Conservation (phyloP, 2,113 vertebrate genomes). For the Ceuthmochares aereus region DNA sequence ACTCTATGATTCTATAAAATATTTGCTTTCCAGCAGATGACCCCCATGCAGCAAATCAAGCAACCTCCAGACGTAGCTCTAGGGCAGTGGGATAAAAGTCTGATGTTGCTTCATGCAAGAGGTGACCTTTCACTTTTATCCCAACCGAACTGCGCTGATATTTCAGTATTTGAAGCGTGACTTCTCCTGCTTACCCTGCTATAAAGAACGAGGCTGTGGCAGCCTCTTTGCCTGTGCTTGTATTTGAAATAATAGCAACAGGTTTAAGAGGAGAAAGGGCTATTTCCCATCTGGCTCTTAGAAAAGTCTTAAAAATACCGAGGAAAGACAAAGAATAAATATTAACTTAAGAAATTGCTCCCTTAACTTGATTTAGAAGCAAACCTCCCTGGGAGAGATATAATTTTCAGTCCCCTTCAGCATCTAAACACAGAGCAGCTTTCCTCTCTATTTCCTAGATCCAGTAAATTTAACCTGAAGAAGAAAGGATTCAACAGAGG, state of each 20-base stretch:
- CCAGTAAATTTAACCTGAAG: not conserved
- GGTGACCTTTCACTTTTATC: not conserved
- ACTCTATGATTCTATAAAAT: too few relatives aligned
- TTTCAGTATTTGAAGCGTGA: not conserved
- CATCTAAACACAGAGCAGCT: not conserved
- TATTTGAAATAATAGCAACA: not conserved
- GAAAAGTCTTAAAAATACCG: not conserved
- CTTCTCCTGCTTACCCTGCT: not conserved
- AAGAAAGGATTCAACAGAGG: not conserved
- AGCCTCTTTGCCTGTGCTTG: not conserved
- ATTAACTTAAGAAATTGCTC: not conserved
- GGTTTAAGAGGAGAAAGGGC: not conserved
- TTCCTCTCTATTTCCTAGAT: not conserved
- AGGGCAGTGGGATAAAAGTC: not conserved
- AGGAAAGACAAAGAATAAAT: not conserved
- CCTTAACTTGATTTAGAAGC: not conserved
- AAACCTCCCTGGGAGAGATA: not conserved
- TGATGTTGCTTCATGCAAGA: not conserved
- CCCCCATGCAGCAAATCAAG: not conserved
- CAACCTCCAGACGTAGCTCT: accelerated
- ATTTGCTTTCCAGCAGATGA: not conserved
- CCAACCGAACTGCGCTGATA: accelerated
- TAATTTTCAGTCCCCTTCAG: not conserved
- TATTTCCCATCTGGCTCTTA: not conserved
- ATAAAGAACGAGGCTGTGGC: not conserved